Conservation (phyloP, 2,888 invertebrate species). For the Orthonevra nobilis region DNA sequence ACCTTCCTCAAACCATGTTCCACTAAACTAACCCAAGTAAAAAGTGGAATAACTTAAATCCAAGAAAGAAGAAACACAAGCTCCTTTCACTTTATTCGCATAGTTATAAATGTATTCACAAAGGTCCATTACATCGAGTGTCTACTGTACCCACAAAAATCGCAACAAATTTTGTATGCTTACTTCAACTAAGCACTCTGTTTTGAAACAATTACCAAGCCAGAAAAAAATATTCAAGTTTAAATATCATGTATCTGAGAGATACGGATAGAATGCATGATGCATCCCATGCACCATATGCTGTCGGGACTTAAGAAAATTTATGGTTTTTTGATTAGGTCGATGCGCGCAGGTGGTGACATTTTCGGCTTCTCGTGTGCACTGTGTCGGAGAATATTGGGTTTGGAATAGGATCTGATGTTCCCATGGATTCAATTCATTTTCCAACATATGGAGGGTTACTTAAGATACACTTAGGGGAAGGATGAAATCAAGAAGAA, state of each 20-base stretch:
- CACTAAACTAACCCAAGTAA: too few relatives aligned
- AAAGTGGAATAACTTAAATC: too few relatives aligned
- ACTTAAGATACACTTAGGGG: constrained; percentile 20
- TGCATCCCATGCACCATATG: constrained; percentile 49
- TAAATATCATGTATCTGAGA: constrained; percentile 24
- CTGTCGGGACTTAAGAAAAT: constrained; percentile 42
- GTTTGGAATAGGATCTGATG: constrained; percentile 65
- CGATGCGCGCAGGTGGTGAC: constrained; percentile 64
- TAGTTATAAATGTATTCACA: too few relatives aligned
- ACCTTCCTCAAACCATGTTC: too few relatives aligned
- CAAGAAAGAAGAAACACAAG: not conserved
- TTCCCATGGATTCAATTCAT: constrained; percentile 56
- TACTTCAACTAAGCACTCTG: too few relatives aligned
- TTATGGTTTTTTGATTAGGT: constrained; percentile 63
- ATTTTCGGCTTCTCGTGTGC: constrained; percentile 23
- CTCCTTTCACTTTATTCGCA: too few relatives aligned
- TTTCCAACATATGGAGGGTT: constrained; percentile 49
- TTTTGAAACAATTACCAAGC: constrained; percentile 25
- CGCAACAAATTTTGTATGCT: too few relatives aligned
- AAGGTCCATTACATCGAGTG: too few relatives aligned
- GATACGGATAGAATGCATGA: constrained; percentile 7
- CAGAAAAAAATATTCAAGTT: constrained; percentile 8
- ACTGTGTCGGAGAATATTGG: constrained; percentile 45
- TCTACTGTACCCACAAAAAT: too few relatives aligned
- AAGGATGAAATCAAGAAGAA: constrained; percentile 37